Base-by-base conservation (phyloP, 2,113 vertebrate genomes). In the Odontophorus gujanensis region DNA sequence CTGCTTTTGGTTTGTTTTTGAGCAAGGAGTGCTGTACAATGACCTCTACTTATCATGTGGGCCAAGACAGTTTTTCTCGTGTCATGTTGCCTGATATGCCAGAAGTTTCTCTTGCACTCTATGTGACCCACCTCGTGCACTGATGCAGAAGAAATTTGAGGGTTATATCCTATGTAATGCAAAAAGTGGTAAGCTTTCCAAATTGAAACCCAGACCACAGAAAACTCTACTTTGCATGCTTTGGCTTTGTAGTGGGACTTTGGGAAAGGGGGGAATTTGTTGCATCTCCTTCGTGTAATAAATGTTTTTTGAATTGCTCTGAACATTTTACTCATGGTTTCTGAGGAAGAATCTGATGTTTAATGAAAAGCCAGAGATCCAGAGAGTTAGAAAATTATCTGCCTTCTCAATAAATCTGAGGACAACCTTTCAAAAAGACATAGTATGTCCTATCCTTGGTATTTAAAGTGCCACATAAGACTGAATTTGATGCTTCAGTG, bases 51-150 rank as follows among this genome's bases (percentile, higher is more conserved):
- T 50, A 48, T n/a, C 0, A 0, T 11, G 8, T 17, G 34, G 38
- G 18, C 30, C 76, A 81, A 40, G 63, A 65, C 11, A 47, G 38
- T 15, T 89, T 76, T 89, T 40, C n/a, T 76, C 24, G 7, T 47
- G 24, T 71, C 11, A 5, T 9, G 38, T 47, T 76, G 21, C 43
- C 43, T 65, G 8, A 61, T 61, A 30, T 38, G 51, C 34, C 34
- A n/a, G 7, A 86, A 42, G 17, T 50, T 78, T 78, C 40, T 81
- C 18, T 0, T 13, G 9, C 14, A 1, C 55, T 65, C 48, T 48
- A 24, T 32, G 7, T 8, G 55, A 40, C 38, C 63, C 18, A 18
- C 38, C 12, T 65, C 66, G 4, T 9, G 20, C 2, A 4, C 0
- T 20, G 53, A n/a, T 42, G 58, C 17, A 76, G 45, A 68, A 43